These are phyloP conservation scores for Copsychus sechellarum DNA, from an alignment of 2,113 vertebrate genomes.

Conservation along the genomic window DNA sequence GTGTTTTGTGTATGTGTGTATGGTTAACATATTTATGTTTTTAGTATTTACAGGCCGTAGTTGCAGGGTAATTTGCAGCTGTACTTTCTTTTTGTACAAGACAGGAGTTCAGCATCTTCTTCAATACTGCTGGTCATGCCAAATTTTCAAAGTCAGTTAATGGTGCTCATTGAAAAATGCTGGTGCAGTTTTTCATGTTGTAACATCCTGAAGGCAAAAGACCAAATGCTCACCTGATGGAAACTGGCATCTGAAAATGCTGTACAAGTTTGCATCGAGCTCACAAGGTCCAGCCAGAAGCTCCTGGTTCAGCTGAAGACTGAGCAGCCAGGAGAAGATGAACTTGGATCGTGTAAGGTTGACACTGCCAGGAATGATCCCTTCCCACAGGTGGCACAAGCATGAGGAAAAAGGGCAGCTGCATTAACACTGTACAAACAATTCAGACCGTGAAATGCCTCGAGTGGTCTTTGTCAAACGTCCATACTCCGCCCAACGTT, in stretches of 20 bases:
- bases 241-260: neutral
- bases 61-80: conserved; percentile 57
- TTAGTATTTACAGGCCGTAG: conserved; percentile 52
- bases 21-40: conserved; percentile 60
- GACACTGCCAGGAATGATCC: neutral
- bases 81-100: neutral
- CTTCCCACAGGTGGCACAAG: neutral
- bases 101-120: neutral
- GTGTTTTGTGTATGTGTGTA: conserved; percentile 68
- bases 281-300: neutral
- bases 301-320: neutral
- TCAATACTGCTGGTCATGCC: neutral
- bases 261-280: neutral
- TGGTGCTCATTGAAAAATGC: conserved; percentile 23
- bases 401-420: neutral
- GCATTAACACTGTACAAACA: neutral
- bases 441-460: neutral
- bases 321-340: neutral
- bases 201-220: neutral
- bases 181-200: neutral
- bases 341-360: accelerated
- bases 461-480: neutral
- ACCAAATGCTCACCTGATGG: neutral
- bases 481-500: neutral
- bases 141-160: neutral